Base-by-base conservation (phyloP, 2,797 vertebrate species). In the Rhyacichthys aspro region DNA sequence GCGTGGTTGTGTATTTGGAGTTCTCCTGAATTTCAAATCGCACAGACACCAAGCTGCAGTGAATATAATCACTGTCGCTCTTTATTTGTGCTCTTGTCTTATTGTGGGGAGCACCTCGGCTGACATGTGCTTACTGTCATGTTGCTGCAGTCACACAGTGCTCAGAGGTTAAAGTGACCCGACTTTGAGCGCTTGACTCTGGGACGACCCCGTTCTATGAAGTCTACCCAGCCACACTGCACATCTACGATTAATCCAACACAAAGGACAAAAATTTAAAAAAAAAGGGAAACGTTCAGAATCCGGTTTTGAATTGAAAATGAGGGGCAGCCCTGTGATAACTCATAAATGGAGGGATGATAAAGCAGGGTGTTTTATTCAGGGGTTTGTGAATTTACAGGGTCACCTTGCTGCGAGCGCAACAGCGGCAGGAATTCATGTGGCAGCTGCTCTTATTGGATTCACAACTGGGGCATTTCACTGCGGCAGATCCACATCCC, bases 371-470 rank as follows among this genome's bases (percentile, higher is more conserved):
- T 44, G 49, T 74, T 65, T 73, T 59, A 76, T 76, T 76, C 66
- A 43, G 52, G 36, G 60, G 60, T 76, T 79, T 78, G 55, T 59
- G 65, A 65, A 67, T 72, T 67, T 55, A 60, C 69, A 81, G 74
- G 78, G 82, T 82, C 77, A 85, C 83, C 68, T 82, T 82, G 52
- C 61, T 68, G 60, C 61, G 15, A 75, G 48, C 67, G 45, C 41
- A 75, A 74, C 52, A 62, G 48, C 43, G 59, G 67, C 36, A 70
- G 56, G 43, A 76, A 76, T 73, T 67, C 44, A 62, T 52, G 52
- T 53, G 47, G 45, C 14, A 1, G 59, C 50, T 41, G 57, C 66
- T 71, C 53, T 55, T 65, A 65, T 67, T 59, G 48, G 65, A 74
- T 63, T 67, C 63, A 44, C 2, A 69, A 39, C 37, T n/a, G 17